phyloP scores from a whole-genome alignment of 2,113 vertebrate species.

The Colius striatus region DNA sequence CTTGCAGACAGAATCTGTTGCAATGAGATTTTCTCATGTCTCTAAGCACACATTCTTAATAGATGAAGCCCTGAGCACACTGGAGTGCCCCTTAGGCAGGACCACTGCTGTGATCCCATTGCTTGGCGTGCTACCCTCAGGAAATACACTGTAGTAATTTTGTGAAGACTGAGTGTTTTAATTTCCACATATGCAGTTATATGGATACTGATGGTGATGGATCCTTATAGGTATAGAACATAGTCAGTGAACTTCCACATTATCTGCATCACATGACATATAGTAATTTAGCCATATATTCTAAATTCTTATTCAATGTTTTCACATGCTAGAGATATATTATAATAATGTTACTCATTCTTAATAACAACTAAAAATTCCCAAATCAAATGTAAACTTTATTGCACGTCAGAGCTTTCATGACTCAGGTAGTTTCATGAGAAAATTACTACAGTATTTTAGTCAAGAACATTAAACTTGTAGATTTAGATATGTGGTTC shows the following conservation, averaged over 20 bases:
- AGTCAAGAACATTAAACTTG: neutral
- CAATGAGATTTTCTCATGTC: neutral
- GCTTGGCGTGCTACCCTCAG: neutral
- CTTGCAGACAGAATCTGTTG: neutral
- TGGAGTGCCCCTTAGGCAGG: fast-evolving
- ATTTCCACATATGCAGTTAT: neutral
- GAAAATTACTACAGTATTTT: neutral
- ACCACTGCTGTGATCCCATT: neutral
- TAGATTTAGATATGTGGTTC: neutral
- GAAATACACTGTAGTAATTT: neutral
- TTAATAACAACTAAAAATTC: neutral
- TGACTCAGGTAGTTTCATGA: neutral
- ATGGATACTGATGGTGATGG: neutral
- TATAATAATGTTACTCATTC: neutral
- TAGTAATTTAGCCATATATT: neutral
- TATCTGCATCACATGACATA: neutral
- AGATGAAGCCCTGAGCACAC: neutral
- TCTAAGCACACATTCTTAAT: neutral
- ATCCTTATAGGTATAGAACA: neutral
- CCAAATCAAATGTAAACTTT: neutral
- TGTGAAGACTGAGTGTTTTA: neutral
- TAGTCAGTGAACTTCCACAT: neutral
- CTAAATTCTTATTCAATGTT: neutral
- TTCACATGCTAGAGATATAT: neutral
- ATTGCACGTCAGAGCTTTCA: neutral